A percentile compares a stretch with the other conserved stretches of the same genome.
phyloP scores from a whole-genome alignment of 2,113 vertebrate genomes.

The Otus sunia region DNA sequence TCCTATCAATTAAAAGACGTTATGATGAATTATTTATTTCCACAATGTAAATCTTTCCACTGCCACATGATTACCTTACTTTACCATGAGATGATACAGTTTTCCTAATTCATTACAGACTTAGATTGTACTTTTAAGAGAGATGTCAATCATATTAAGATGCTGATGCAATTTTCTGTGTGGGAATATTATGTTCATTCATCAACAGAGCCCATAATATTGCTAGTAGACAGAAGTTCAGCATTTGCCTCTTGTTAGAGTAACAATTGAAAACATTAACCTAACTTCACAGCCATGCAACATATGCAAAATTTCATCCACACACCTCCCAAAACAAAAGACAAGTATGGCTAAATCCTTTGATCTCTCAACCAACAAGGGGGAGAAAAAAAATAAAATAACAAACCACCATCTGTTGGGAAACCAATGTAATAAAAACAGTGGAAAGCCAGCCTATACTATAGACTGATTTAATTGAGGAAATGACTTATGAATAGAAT shows the following conservation, averaged over 20 bases:
- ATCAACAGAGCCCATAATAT: neutral
- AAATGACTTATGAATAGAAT: conserved; percentile 47
- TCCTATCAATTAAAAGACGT: neutral
- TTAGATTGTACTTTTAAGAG: neutral
- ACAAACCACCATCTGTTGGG: conserved; percentile 60
- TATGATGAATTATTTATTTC: neutral
- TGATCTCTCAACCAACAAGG: conserved; percentile 56
- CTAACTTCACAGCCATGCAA: neutral
- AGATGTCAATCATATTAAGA: neutral
- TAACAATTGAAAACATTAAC: conserved; percentile 59
- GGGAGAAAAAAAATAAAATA: neutral
- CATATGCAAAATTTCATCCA: conserved; percentile 62
- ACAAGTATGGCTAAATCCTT: conserved; percentile 53
- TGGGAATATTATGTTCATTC: neutral
- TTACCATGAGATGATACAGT: neutral
- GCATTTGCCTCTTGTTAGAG: conserved; percentile 52
- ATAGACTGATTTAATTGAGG: conserved; percentile 39
- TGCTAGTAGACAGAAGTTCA: conserved; percentile 33
- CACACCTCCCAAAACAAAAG: conserved; percentile 55
- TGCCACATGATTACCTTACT: neutral
- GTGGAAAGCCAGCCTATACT: conserved; percentile 24
- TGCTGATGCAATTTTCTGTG: neutral
- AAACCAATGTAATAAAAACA: conserved; percentile 58
- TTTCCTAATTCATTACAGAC: neutral
- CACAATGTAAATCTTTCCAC: neutral